phyloP scores from a whole-genome alignment of 2,888 invertebrate genomes.

The Trypoxylon attenuatum region DNA sequence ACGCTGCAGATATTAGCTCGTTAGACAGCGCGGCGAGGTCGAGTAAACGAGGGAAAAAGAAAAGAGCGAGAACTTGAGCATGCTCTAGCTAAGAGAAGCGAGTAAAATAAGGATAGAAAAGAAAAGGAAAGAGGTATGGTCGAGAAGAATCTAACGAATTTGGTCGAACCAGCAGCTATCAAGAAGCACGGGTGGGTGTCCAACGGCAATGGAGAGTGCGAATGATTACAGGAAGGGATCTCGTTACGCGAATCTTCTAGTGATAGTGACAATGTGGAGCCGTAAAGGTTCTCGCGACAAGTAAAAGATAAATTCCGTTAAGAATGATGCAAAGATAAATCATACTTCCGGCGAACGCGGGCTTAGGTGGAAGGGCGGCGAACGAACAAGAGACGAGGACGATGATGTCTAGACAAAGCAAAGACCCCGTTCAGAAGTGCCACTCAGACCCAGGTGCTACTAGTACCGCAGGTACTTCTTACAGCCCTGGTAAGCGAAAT shows the following conservation, averaged over 20 bases:
- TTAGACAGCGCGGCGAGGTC: neutral
- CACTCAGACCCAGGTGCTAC: slow-evolving; percentile 80
- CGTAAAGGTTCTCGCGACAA: slow-evolving; percentile 22
- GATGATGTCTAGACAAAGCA: slow-evolving; percentile 71
- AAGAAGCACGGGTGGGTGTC: neutral
- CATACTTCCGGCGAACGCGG: slow-evolving; percentile 27
- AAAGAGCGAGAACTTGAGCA: neutral
- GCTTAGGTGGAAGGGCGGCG: slow-evolving; percentile 21
- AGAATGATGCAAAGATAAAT: slow-evolving; percentile 36
- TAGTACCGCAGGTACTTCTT: slow-evolving; percentile 54
- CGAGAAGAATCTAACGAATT: neutral
- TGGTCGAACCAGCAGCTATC: too few species aligned
- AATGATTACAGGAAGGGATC: neutral
- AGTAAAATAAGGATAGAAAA: neutral
- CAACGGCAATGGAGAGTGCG: slow-evolving; percentile 19
- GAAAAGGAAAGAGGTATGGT: neutral
- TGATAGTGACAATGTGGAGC: neutral
- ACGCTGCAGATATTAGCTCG: neutral
- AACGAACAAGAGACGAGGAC: slow-evolving; percentile 27
- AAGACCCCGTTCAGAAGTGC: slow-evolving; percentile 82
- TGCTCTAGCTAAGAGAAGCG: neutral
- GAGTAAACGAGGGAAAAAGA: neutral
- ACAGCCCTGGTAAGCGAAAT: slow-evolving; percentile 61
- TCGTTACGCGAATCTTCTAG: neutral
- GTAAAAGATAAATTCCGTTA: slow-evolving; percentile 1